Evolutionary conservation across 2,797 vertebrate species (phyloP), one percentile per base, ranked within the genome.

Genomic region (Amazonetta brasiliensis): DNA sequence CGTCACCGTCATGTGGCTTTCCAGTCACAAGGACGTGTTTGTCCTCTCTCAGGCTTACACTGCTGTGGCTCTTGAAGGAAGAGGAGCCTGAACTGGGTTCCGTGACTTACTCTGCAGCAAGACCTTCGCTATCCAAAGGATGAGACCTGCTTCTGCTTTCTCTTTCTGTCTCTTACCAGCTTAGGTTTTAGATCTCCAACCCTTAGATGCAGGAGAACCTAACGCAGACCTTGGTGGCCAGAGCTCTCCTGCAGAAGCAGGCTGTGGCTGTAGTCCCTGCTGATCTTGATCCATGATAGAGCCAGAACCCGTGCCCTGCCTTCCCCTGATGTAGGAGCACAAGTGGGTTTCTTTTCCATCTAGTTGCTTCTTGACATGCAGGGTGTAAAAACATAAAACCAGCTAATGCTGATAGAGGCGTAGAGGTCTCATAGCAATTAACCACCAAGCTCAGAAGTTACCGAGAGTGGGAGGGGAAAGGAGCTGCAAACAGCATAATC

Each of bases 401-500:
- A 62, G 63, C 48, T 46, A 41, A 76, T 11, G 17, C 31, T 69
- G 87, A 37, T 13, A 69, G 55, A 87, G 56, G n/a, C 1, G 0
- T 56, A 52, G 73, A 86, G 82, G 78, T 94, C 82, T 91, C 44
- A 5, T 2, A 59, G 75, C 85, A 91, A 89, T 94, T 92, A 89
- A 89, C 55, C 78, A 92, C 37, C 41, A 37, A 79, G 55, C 84
- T 92, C 82, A 91, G 84, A 89, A 92, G 59, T 50, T 94, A 31
- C 44, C 54, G 72, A 56, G 89, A 89, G 78, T 91, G 84, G 87
- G 87, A 90, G 81, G 28, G 41, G 9, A 84, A 41, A 77, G n/a
- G 72, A 94, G 63, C 74, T 81, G 59, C 46, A 69, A 87, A 73
- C 74, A 79, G 71, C 18, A 72, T 21, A 30, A 56, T 31, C n/a